Percentiles rank a stretch among this genome's conserved stretches.
Evolutionary conservation across 2,797 vertebrate genomes (phyloP).

Genomic region (Typhlichthys eigenmanni): DNA sequence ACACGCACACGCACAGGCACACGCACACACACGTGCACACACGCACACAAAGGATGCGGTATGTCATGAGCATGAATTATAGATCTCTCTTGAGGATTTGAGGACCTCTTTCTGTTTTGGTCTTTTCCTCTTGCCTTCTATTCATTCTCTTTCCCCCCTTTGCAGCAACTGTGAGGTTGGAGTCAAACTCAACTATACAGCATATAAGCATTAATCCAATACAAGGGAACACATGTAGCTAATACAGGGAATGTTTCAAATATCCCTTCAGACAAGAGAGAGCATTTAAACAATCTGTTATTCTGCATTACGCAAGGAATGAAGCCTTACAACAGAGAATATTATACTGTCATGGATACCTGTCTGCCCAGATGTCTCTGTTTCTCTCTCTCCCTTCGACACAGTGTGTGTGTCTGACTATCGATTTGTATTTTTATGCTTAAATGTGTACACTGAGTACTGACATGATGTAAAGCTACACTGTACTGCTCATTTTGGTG

Average conservation of each 20-base stretch:
- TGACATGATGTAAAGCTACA: background rate
- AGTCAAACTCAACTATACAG: slow-evolving; percentile 19
- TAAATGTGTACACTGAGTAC: background rate
- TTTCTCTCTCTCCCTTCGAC: background rate
- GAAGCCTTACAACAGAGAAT: slow-evolving; percentile 12
- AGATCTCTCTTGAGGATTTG: slow-evolving; percentile 70
- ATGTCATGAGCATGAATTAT: slow-evolving; percentile 73
- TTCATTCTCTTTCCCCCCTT: slow-evolving; percentile 4
- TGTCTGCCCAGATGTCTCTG: background rate
- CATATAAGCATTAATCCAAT: slow-evolving; percentile 46
- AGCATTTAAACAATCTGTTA: slow-evolving; percentile 12
- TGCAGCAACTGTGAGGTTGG: too few relatives aligned
- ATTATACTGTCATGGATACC: slow-evolving; percentile 31
- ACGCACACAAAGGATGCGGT: slow-evolving; percentile 21
- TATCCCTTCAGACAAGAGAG: slow-evolving; percentile 25
- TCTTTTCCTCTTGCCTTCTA: slow-evolving; percentile 20
- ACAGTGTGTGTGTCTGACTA: background rate
- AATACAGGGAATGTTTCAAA: slow-evolving; percentile 7
- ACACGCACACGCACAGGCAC: slow-evolving; percentile 22
- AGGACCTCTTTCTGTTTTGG: slow-evolving; percentile 15
- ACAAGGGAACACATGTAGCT: slow-evolving; percentile 20
- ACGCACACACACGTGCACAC: slow-evolving; percentile 27
- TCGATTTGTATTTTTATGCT: background rate
- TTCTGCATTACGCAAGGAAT: slow-evolving; percentile 4
- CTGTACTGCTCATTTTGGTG: too few relatives aligned